Evolutionary conservation across 2,888 invertebrate species (phyloP).

Genomic region (Eupithecia subfuscata): DNA sequence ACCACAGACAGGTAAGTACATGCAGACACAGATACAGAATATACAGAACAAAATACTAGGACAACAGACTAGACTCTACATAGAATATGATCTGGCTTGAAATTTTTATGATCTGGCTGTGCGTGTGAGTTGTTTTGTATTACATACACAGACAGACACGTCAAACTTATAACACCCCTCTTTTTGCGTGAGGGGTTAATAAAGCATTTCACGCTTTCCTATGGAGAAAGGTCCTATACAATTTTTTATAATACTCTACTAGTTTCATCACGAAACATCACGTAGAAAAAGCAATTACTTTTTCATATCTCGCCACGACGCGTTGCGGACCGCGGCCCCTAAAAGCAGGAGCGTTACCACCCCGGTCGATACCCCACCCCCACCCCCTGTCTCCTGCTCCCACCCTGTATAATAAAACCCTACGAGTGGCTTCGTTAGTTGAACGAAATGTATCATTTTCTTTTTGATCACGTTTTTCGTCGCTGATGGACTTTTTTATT

Average conservation of each 20-base stretch:
- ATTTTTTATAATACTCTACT: background rate
- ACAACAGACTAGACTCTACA: too few species aligned
- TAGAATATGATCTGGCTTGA: too few species aligned
- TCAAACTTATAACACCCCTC: too few species aligned
- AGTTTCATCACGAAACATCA: constrained; percentile 5
- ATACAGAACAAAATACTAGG: too few species aligned
- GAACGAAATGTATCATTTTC: constrained; percentile 31
- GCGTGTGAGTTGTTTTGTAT: too few species aligned
- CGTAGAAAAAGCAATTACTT: constrained; percentile 12
- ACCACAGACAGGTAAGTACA: too few species aligned
- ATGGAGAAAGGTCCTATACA: background rate
- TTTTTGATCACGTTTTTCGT: constrained; percentile 23
- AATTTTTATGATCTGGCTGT: too few species aligned
- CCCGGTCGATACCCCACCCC: constrained; percentile 41
- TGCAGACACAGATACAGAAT: too few species aligned
- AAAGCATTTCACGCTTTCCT: too few species aligned
- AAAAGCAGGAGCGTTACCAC: constrained; percentile 16
- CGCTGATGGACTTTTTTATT: background rate
- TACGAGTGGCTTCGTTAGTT: constrained; percentile 40
- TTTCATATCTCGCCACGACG: constrained; percentile 3
- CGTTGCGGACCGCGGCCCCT: constrained; percentile 15
- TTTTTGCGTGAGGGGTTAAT: too few species aligned
- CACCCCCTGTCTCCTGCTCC: constrained; percentile 25
- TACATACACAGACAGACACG: too few species aligned
- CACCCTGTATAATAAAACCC: constrained; percentile 35